A percentile compares a stretch with the other conserved stretches of the same genome.
phyloP scores from a whole-genome alignment of 2,797 vertebrate species.

The Hemitrygon akajei region DNA sequence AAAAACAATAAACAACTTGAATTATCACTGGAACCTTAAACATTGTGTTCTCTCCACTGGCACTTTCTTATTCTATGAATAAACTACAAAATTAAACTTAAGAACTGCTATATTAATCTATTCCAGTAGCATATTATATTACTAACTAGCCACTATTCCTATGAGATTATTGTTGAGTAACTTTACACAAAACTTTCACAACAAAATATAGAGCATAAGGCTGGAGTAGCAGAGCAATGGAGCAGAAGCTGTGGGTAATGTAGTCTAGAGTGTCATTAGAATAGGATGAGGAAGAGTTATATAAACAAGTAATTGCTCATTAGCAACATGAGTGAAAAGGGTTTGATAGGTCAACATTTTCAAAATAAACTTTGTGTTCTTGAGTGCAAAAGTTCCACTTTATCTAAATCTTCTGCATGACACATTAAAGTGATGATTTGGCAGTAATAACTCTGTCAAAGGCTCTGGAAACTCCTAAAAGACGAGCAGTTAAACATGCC shows the following conservation, averaged over 20 bases:
- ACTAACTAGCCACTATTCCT: not conserved
- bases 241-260: not conserved
- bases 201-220: too few species aligned
- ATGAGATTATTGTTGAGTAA: not conserved
- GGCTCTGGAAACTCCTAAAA: not conserved
- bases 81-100: not conserved
- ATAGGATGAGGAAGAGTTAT: not conserved
- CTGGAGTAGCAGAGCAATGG: not conserved
- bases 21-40: not conserved
- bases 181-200: not conserved
- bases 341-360: not conserved
- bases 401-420: not conserved
- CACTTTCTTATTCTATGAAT: not conserved
- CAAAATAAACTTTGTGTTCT: not conserved
- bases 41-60: not conserved
- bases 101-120: not conserved
- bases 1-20: constrained; percentile 39
- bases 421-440: not conserved
- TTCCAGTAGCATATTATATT: not conserved
- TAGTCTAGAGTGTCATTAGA: not conserved
- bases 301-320: not conserved
- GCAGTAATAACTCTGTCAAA: not conserved
- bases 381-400: not conserved
- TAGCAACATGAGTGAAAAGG: not conserved
- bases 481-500: not conserved